Conservation (phyloP, 2,113 vertebrate species). For the Anolis sagrei region DNA sequence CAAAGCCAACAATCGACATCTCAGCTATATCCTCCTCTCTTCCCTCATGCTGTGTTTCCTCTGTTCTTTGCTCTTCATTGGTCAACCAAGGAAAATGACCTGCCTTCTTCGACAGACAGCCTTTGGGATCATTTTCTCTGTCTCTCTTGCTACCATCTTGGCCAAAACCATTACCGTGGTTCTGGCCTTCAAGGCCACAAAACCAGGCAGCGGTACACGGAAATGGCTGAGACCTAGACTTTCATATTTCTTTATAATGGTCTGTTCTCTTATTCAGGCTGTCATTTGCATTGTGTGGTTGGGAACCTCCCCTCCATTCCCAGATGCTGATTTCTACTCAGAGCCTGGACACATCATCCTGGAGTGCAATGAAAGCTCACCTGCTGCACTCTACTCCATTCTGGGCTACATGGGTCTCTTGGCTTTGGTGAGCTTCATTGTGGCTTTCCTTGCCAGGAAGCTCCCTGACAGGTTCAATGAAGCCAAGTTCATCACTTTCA, state of each 20-base stretch:
- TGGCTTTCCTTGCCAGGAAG: background rate
- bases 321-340: background rate
- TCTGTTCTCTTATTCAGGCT: background rate
- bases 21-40: background rate
- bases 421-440: background rate
- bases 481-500: constrained; percentile 8
- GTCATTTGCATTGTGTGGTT: background rate
- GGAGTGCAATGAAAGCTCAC: background rate
- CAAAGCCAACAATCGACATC: background rate
- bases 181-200: background rate
- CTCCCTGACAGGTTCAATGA: background rate
- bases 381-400: background rate
- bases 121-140: background rate
- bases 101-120: background rate
- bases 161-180: constrained; percentile 6
- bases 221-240: background rate
- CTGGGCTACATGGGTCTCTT: background rate
- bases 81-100: background rate
- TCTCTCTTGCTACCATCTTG: background rate
- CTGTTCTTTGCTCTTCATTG: background rate
- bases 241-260: background rate
- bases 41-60: background rate
- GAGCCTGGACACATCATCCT: background rate
- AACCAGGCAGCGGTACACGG: background rate
- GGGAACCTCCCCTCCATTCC: background rate